Evolutionary conservation across 2,888 invertebrate genomes (phyloP).

Genomic region (Clitarchus hookeri): DNA sequence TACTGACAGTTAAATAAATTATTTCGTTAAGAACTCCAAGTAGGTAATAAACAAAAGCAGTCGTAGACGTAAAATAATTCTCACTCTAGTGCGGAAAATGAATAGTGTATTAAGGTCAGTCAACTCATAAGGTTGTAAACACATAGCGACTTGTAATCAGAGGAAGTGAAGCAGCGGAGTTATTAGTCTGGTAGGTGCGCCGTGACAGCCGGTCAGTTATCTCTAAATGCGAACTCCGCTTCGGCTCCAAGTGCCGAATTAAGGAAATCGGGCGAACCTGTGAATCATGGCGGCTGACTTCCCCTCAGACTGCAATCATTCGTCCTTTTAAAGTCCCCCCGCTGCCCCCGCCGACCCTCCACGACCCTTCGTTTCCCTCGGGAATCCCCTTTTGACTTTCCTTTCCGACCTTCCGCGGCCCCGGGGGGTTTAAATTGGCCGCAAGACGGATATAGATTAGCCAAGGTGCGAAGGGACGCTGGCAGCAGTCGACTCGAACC

Average conservation of each 20-base stretch:
- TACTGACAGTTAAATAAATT: too few relatives aligned
- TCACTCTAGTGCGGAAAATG: too few relatives aligned
- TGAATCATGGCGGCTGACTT: conserved; percentile 1
- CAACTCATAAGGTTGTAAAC: too few relatives aligned
- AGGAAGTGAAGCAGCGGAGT: too few relatives aligned
- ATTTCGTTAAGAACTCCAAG: too few relatives aligned
- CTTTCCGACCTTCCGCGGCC: not conserved
- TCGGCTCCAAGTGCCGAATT: not conserved
- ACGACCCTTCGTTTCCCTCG: not conserved
- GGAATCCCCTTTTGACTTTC: conserved; percentile 11
- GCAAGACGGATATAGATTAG: conserved; percentile 8
- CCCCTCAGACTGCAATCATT: conserved; percentile 7
- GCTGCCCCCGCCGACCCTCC: not conserved
- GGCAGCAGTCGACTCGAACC: not conserved
- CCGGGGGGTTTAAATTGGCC: not conserved
- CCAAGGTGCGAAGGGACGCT: not conserved
- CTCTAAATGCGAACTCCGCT: too few relatives aligned
- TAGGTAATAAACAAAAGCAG: too few relatives aligned
- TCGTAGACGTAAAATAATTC: too few relatives aligned
- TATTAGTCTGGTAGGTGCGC: too few relatives aligned
- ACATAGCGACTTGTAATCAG: too few relatives aligned
- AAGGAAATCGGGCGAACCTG: not conserved
- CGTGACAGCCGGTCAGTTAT: too few relatives aligned
- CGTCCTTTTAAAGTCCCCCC: not conserved
- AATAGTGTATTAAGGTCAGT: too few relatives aligned